Conservation (phyloP, 1,140 invertebrate genomes). For the Hyposmocoma kahamanoa region DNA sequence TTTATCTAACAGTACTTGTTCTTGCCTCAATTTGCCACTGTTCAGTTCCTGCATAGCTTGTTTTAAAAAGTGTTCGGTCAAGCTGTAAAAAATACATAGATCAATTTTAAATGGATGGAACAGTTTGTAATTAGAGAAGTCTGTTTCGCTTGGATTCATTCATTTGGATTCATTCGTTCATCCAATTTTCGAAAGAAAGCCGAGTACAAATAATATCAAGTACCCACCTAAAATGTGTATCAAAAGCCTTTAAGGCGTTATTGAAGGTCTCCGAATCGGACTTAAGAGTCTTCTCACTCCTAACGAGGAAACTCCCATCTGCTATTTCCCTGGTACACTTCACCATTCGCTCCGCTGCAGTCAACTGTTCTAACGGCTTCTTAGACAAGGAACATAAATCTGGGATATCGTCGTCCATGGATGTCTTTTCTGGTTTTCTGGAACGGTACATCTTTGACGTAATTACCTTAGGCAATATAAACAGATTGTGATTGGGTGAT, state of each 20-base stretch:
- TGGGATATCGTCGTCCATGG: conserved; percentile 43
- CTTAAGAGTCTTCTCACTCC: conserved; percentile 47
- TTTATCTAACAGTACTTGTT: conserved; percentile 44
- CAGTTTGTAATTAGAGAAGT: no score
- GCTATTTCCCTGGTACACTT: conserved; percentile 39
- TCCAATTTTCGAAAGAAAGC: no score
- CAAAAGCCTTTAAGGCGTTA: conserved; percentile 42
- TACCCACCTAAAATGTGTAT: conserved; percentile 53
- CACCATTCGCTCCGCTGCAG: conserved; percentile 43
- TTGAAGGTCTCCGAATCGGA: conserved; percentile 39
- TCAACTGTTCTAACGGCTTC: conserved; percentile 28
- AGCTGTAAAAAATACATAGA: no score
- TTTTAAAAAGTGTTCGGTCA: conserved; percentile 46
- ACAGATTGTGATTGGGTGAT: no score
- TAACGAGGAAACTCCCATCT: conserved; percentile 39
- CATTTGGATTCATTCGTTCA: no score
- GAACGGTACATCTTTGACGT: neutral
- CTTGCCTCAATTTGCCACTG: conserved; percentile 24
- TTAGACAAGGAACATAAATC: conserved; percentile 46
- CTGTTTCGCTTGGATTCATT: no score
- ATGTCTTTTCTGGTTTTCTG: conserved; percentile 45
- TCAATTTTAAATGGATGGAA: no score
- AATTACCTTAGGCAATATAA: neutral
- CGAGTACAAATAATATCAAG: no score
- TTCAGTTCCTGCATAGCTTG: conserved; percentile 33